Conservation (phyloP, 2,797 vertebrate genomes). For the Diglossa cyanea region DNA sequence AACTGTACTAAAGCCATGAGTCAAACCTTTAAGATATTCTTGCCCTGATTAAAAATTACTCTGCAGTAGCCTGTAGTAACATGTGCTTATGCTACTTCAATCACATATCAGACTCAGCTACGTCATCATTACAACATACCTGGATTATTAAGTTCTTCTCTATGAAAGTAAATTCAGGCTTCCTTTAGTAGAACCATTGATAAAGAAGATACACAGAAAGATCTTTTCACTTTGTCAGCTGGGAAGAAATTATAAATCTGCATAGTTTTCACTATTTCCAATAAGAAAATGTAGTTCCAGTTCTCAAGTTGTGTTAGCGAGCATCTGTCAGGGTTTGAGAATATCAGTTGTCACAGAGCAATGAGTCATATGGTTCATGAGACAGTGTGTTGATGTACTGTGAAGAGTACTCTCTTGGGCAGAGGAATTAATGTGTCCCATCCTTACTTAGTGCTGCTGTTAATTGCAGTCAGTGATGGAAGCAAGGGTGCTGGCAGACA, state of each 20-base stretch:
- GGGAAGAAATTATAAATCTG: neutral
- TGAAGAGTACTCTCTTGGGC: conserved; percentile 25
- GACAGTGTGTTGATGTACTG: conserved; percentile 37
- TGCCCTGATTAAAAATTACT: neutral
- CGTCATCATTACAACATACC: neutral
- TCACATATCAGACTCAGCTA: neutral
- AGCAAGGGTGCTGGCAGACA: neutral
- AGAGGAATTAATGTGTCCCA: neutral
- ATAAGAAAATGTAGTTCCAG: neutral
- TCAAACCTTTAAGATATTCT: neutral
- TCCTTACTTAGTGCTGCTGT: neutral
- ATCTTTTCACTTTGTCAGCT: neutral
- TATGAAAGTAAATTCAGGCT: neutral
- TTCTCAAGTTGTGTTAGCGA: conserved; percentile 8
- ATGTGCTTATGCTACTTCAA: neutral
- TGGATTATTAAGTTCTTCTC: neutral
- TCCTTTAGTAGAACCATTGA: neutral
- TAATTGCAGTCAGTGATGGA: neutral
- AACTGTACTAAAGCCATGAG: neutral
- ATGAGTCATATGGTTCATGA: conserved; percentile 36
- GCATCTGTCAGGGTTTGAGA: conserved; percentile 34
- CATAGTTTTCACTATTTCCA: neutral
- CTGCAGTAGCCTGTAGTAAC: neutral
- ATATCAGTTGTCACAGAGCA: neutral
- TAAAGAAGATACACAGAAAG: neutral